A percentile compares a stretch with the other conserved stretches of the same genome.
phyloP scores from a whole-genome alignment of 2,113 vertebrate genomes.

The Rhagologus leucostigma region DNA sequence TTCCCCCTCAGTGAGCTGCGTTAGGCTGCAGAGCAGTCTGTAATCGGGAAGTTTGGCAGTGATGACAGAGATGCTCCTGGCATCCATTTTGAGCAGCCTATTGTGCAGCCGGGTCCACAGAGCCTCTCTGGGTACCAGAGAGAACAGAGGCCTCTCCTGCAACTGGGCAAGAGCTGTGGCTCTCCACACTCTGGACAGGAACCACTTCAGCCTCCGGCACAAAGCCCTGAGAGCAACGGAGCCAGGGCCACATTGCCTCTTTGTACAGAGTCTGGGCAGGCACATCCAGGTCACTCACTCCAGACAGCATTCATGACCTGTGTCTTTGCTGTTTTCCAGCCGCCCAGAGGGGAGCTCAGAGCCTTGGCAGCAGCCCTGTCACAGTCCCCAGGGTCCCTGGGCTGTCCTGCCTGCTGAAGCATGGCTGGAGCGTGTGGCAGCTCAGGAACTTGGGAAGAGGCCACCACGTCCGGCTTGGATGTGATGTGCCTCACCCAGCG shows the following conservation, averaged over 20 bases:
- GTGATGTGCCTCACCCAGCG: neutral
- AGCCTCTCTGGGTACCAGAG: neutral
- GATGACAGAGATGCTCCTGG: neutral
- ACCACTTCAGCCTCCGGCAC: neutral
- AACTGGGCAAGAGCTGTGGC: neutral
- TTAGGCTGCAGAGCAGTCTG: neutral
- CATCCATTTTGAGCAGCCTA: neutral
- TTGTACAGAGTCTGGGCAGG: conserved; percentile 27
- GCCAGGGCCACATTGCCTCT: neutral
- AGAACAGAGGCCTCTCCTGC: conserved; percentile 3
- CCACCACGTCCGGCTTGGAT: conserved; percentile 1
- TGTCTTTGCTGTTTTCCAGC: neutral
- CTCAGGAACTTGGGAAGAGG: conserved; percentile 32
- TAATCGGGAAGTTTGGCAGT: neutral
- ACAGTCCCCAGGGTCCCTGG: neutral
- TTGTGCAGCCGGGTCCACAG: neutral
- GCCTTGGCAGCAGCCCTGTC: conserved; percentile 1
- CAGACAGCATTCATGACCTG: conserved; percentile 37
- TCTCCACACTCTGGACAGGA: neutral
- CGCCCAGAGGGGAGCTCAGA: neutral
- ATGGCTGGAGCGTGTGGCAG: neutral
- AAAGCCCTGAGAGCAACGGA: neutral
- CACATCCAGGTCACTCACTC: conserved; percentile 23
- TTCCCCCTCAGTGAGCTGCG: neutral
- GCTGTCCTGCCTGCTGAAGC: neutral